Conservation (phyloP, 2,888 invertebrate genomes). For the Ramazzottius varieornatus region DNA sequence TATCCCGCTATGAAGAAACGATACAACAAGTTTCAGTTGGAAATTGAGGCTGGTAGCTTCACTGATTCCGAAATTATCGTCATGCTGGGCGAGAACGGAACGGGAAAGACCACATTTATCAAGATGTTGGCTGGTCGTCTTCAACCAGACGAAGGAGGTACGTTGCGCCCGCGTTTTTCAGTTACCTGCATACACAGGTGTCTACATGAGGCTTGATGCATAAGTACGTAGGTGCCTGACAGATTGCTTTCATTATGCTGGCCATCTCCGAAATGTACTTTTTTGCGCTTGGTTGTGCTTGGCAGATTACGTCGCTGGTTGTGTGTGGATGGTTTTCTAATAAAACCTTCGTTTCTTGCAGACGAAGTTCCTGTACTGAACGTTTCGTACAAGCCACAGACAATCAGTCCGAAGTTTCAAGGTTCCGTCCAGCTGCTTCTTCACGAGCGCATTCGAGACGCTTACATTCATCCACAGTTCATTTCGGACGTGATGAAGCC, state of each 20-base stretch:
- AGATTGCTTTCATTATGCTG: neutral
- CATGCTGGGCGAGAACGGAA: constrained; percentile 80
- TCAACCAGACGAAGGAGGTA: constrained; percentile 54
- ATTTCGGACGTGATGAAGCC: constrained; percentile 97
- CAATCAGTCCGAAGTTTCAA: constrained; percentile 88
- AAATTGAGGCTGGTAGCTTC: constrained; percentile 67
- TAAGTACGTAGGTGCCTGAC: too few species aligned
- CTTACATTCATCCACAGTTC: constrained; percentile 88
- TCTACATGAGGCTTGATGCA: too few species aligned
- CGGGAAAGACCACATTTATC: constrained; percentile 97
- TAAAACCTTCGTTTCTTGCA: constrained; percentile 12
- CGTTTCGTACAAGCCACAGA: constrained; percentile 98
- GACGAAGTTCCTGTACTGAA: constrained; percentile 61
- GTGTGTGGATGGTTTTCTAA: constrained; percentile 1
- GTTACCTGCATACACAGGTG: too few species aligned
- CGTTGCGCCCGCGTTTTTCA: constrained; percentile 10
- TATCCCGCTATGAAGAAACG: constrained; percentile 67
- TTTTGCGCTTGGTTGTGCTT: too few species aligned
- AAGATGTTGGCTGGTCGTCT: constrained; percentile 88
- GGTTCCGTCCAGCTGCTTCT: constrained; percentile 69
- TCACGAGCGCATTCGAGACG: constrained; percentile 87
- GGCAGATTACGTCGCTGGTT: neutral
- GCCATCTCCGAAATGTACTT: constrained; percentile 1
- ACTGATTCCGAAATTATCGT: constrained; percentile 98
- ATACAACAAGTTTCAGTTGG: constrained; percentile 36